Conservation (phyloP, 2,797 vertebrate species). For the Meriones psammophilus region DNA sequence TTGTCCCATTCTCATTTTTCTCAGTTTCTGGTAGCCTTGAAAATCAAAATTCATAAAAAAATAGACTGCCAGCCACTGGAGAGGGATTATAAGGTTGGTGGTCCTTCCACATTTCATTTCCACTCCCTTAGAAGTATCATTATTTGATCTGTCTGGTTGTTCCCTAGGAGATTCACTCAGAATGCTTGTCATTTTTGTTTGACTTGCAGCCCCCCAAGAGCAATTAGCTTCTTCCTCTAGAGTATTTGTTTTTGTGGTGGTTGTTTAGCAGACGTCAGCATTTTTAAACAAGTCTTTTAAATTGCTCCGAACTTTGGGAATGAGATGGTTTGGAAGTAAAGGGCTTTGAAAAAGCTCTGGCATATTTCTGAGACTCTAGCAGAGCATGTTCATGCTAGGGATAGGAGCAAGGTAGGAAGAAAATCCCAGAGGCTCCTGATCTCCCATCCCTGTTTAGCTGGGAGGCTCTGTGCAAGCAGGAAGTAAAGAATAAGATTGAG, state of each 20-base stretch:
- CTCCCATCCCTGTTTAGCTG: background rate
- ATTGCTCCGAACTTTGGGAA: background rate
- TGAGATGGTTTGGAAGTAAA: background rate
- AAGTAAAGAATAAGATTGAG: background rate
- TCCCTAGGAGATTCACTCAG: background rate
- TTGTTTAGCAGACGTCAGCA: slow-evolving; percentile 18
- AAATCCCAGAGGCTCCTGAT: background rate
- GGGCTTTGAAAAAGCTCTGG: slow-evolving; percentile 37
- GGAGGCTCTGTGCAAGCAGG: background rate
- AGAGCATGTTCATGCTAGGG: background rate
- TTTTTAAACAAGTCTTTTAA: slow-evolving; percentile 15
- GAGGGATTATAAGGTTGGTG: background rate
- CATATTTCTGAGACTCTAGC: background rate
- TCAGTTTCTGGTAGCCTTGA: background rate
- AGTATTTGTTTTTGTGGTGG: background rate
- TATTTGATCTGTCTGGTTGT: background rate
- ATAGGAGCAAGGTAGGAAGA: background rate
- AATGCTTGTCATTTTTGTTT: slow-evolving; percentile 48
- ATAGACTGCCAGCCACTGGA: background rate
- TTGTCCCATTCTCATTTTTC: background rate
- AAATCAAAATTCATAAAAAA: background rate
- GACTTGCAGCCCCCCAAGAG: background rate
- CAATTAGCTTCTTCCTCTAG: background rate
- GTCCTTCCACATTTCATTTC: background rate
- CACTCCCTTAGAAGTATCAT: slow-evolving; percentile 11